Evolutionary conservation across 2,113 vertebrate species (phyloP), one percentile per base, ranked within the genome.

Genomic region (Picathartes gymnocephalus): DNA sequence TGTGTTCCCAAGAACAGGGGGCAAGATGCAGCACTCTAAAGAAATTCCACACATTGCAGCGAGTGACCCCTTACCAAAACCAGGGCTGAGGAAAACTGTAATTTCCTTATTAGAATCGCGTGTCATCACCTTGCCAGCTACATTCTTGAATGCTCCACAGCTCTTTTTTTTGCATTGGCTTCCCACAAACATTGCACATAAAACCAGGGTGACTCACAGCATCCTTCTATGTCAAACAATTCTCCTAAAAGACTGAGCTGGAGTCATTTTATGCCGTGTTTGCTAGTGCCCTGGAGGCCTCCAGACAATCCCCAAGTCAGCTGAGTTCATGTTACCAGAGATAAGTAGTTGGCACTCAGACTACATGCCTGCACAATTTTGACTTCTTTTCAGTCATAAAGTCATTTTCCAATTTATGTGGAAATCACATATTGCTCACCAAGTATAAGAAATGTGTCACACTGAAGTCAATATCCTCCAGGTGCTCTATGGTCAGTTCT

Each of bases 71-170:
- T 88, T 85, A 85, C 66, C 54, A 72, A 90, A 92, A 88, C 27
- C 74, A 62, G 33, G 68, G 27, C 79, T 80, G 74, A 86, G 90
- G 92, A 93, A 90, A 93, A 47, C 66, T 58, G 23, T 71, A 18
- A 94, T 95, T 95, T 94, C 60, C 71, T 90, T 89, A 86, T 80
- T 83, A 70, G 51, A 85, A 83, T 94, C 62, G 70, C 44, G 58
- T 61, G 66, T 91, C 88, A 96, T 78, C 82, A 94, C 88, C 92
- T 96, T 94, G 85, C 74, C 85, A 95, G 60, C 82, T 91, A 40
- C 24, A 33, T 90, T 92, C 68, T 76, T 95, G 50, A 91, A 54
- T 70, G 66, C 40, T 95, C 11, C 51, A 73, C 64, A 60, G 56
- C 27, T 62, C 22, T 69, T 64, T 73, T 73, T 83, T 90, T 82